Percentiles rank a stretch among this genome's conserved stretches.
Conservation (phyloP, 2,888 invertebrate species). For the Drosophila lutescens region DNA sequence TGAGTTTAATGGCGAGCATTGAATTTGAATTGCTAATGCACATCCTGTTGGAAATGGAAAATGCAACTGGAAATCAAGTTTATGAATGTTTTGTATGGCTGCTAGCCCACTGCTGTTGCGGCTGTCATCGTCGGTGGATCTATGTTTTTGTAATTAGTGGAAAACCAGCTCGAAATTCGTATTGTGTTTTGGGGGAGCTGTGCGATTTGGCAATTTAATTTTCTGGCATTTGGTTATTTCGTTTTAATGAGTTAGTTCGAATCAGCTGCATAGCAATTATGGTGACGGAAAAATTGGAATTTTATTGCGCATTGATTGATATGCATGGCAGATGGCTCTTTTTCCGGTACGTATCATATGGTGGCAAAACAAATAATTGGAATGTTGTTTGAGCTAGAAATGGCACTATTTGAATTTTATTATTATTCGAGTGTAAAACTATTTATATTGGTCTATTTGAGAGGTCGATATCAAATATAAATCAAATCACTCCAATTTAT, state of each 20-base stretch:
- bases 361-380: neutral
- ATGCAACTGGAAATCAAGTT: conserved; percentile 66
- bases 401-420: conserved; percentile 2
- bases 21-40: conserved; percentile 80
- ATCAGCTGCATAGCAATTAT: conserved; percentile 44
- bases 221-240: conserved; percentile 38
- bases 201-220: conserved; percentile 44
- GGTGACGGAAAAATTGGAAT: conserved; percentile 29
- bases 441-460: neutral
- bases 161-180: conserved; percentile 18
- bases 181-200: conserved; percentile 10
- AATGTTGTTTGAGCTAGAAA: conserved; percentile 16
- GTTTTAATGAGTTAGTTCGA: conserved; percentile 43
- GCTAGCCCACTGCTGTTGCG: neutral
- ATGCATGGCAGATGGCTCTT: conserved; percentile 27
- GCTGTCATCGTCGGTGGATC: conserved; percentile 10
- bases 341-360: conserved; percentile 1
- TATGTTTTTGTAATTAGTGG: conserved; percentile 46
- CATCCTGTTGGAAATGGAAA: conserved; percentile 65
- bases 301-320: conserved; percentile 36
- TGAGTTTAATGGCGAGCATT: conserved; percentile 78
- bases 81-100: conserved; percentile 45
- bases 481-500: neutral
- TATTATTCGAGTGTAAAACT: conserved; percentile 1
- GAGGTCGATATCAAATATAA: neutral